Percentiles rank a stretch among this genome's conserved stretches.
Conservation (phyloP, 2,113 vertebrate genomes). For the Hippocampus abdominalis region DNA sequence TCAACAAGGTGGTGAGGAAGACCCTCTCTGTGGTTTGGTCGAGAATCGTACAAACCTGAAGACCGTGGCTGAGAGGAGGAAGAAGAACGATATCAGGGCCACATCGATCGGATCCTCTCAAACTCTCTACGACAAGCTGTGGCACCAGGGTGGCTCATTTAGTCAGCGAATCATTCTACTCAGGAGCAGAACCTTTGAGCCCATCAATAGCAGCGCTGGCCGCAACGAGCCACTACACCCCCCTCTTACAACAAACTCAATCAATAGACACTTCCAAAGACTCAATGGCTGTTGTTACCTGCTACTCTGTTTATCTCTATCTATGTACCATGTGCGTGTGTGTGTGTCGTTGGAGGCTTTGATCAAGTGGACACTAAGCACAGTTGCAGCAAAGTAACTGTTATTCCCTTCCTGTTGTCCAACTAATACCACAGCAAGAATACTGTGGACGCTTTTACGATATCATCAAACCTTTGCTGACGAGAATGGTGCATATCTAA, state of each 20-base stretch:
- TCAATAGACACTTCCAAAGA: no score
- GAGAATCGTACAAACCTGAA: background rate
- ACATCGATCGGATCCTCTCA: background rate
- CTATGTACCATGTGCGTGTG: no score
- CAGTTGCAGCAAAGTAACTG: background rate
- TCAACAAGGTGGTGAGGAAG: background rate
- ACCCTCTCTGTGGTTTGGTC: background rate
- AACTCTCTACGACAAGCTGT: background rate
- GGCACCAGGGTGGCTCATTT: background rate
- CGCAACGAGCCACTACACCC: no score
- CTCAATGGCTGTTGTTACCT: no score
- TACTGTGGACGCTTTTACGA: background rate
- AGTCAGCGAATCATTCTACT: no score
- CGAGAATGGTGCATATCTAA: background rate
- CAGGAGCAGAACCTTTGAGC: no score
- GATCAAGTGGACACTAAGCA: no score
- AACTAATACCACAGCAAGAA: background rate
- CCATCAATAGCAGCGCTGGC: no score
- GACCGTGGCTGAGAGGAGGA: background rate
- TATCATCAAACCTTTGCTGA: background rate
- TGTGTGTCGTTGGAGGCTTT: no score
- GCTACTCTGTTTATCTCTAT: no score
- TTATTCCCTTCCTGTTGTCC: background rate
- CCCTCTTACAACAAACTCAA: no score
- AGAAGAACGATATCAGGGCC: background rate